A percentile compares a stretch with the other conserved stretches of the same genome.
Evolutionary conservation across 64 coral and sea anemone genomes (phyloP).

Genomic region (Dendrophyllia cribrosa): DNA sequence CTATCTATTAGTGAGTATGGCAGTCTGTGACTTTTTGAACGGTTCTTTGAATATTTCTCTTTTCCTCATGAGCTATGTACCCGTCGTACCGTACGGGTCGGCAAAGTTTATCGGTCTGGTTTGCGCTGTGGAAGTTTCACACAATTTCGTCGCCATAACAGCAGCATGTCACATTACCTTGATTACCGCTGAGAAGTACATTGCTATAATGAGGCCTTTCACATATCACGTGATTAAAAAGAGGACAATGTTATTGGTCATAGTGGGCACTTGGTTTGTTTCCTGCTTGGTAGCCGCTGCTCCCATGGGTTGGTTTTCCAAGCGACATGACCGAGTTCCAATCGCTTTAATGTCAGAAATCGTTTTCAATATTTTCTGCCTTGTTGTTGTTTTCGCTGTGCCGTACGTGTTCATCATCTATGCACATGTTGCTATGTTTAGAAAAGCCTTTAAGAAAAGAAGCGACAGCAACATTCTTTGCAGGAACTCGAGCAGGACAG

Average conservation of each 20-base stretch:
- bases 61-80: neutral
- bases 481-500: neutral
- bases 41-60: conserved; percentile 32
- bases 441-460: conserved; percentile 4
- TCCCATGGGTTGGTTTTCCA: conserved; percentile 8
- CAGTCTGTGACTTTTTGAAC: conserved; percentile 38
- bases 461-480: neutral
- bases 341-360: neutral
- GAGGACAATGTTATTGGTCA: neutral
- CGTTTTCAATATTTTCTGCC: conserved; percentile 26
- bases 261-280: conserved; percentile 2
- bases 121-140: conserved; percentile 8
- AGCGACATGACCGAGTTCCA: neutral
- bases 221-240: conserved; percentile 33
- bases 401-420: neutral
- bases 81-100: neutral
- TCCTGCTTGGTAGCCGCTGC: neutral
- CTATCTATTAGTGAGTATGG: conserved; percentile 24
- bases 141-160: conserved; percentile 43
- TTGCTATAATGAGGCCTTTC: conserved; percentile 24
- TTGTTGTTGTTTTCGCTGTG: neutral
- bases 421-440: conserved; percentile 22
- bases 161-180: conserved; percentile 20
- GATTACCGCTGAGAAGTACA: conserved; percentile 48
- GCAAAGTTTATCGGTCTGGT: neutral